Base-by-base conservation (phyloP, 2,888 invertebrate genomes). In the Drosophila monieri region DNA sequence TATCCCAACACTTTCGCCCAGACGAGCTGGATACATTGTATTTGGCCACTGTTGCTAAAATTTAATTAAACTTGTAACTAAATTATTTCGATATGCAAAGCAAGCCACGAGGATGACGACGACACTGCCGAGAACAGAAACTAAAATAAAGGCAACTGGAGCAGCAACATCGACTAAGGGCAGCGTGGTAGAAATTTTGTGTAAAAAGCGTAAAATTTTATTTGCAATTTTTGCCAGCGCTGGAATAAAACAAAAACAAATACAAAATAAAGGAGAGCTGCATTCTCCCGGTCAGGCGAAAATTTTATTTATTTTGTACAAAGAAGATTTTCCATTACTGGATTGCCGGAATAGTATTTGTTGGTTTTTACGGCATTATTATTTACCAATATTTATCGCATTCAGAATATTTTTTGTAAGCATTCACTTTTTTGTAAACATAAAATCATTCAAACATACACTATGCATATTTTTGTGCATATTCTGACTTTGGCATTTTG, bases 151-250 rank as follows among this genome's bases (percentile, higher is more conserved):
- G 32, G 6, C 54, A 27, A 37, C 58, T 35, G n/a, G 32, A 32
- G 44, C 55, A 44, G 5, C 41, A 53, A 25, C 39, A 30, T 12
- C 14, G 51, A 18, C 47, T 30, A 48, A 37, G 56, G 65, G 41
- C 71, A 64, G 43, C 53, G 65, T 66, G 14, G 68, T 51, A 53
- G 68, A 73, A 73, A 73, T 67, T 74, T 59, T 55, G 74, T 68
- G 74, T 65, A 74, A 74, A 74, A 70, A 74, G 66, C 61, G 61
- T 71, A 68, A 73, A 73, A 73, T 73, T 61, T 66, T 74, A 73
- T 61, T 73, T 74, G 60, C 74, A 61, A 56, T 60, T 73, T 73
- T 47, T 52, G 66, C 55, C 52, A 32, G 37, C 46, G n/a, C 14
- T 60, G 59, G 37, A 47, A 30, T 32, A 49, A 10, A 35, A 15